Evolutionary conservation across 2,797 vertebrate species (phyloP).

Genomic region (Thunnus albacares): DNA sequence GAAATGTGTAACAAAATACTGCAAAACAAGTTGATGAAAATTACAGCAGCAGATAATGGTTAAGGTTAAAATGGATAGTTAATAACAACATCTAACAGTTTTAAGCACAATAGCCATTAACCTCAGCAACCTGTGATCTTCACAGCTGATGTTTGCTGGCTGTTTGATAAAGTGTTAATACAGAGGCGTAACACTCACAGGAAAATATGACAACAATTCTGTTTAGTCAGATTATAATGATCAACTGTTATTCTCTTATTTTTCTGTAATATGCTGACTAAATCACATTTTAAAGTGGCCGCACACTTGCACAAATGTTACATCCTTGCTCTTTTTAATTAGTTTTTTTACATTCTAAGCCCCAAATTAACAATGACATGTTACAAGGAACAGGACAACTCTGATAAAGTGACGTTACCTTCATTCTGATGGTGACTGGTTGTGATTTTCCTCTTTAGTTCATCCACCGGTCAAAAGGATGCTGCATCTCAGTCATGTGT

Average conservation of each 20-base stretch:
- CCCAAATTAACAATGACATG: too few species aligned
- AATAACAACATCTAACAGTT: too few species aligned
- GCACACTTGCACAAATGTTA: too few species aligned
- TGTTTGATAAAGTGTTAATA: neutral
- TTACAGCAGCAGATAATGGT: too few species aligned
- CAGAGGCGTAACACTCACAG: neutral
- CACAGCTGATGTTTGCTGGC: neutral
- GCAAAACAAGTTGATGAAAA: neutral
- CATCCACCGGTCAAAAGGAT: constrained; percentile 11
- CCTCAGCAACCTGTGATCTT: neutral
- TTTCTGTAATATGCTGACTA: neutral
- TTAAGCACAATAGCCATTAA: neutral
- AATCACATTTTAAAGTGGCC: too few species aligned
- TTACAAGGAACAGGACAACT: neutral
- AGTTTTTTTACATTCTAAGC: too few species aligned
- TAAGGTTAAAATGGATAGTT: neutral
- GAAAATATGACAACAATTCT: neutral
- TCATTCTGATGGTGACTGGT: constrained; percentile 42
- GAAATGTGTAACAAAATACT: neutral
- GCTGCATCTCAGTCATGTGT: constrained; percentile 50
- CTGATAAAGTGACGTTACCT: constrained; percentile 43
- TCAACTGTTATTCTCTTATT: neutral
- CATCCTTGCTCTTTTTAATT: too few species aligned
- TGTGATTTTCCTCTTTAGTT: constrained; percentile 22
- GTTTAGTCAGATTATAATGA: neutral